These are phyloP conservation scores for Cinclus cinclus DNA, from an alignment of 2,113 vertebrate species.

Conservation along the genomic window DNA sequence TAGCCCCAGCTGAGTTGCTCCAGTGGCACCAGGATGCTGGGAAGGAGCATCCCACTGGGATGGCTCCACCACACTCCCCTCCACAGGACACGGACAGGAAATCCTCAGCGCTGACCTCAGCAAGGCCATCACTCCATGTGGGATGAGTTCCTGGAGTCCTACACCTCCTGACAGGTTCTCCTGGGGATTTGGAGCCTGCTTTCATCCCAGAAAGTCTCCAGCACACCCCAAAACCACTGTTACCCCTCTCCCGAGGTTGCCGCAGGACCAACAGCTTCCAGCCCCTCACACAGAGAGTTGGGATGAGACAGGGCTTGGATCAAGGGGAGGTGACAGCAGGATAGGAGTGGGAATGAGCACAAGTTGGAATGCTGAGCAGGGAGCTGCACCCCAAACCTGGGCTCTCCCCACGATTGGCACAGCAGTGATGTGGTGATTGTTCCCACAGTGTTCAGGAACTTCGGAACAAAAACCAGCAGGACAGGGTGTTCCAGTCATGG, in stretches of 20 bases:
- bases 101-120: not conserved
- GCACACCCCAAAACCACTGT: rapidly evolving
- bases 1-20: not conserved
- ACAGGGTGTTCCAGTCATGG: rapidly evolving
- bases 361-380: not conserved
- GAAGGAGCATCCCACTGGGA: not conserved
- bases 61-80: rapidly evolving
- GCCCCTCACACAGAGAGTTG: rapidly evolving
- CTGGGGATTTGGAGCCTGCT: not conserved
- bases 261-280: not conserved
- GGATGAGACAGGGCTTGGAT: not conserved
- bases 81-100: rapidly evolving
- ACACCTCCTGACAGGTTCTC: not conserved
- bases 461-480: rapidly evolving
- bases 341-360: rapidly evolving
- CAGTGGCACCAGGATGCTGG: not conserved
- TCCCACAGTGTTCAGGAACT: rapidly evolving
- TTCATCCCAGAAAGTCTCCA: not conserved
- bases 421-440: rapidly evolving
- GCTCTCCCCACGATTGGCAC: rapidly evolving
- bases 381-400: not conserved
- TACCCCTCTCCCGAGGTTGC: rapidly evolving
- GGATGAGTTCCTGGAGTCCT: not conserved
- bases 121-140: rapidly evolving
- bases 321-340: rapidly evolving